Evolutionary conservation across 2,888 invertebrate genomes (phyloP), one percentile per base, ranked within the genome.

Genomic region (Neoaliturus tenellus): DNA sequence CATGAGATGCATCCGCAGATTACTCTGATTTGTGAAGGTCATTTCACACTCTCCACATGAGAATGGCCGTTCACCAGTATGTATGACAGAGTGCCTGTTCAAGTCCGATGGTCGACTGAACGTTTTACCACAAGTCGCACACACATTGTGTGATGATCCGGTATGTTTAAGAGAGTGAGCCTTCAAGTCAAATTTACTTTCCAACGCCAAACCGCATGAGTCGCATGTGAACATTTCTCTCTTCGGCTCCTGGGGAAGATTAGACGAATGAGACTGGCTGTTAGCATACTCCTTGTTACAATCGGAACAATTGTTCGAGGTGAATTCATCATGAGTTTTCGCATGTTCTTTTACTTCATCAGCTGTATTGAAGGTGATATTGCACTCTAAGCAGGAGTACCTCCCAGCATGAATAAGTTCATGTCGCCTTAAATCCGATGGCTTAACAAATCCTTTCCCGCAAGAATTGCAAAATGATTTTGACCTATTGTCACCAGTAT

Each of bases 21-120:
- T 86, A 80, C 87, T 87, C 5, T 86, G 86, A 80, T 87, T 87
- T 8, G 84, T 85, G 44, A 87, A 87, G 71, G 85, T 86, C 80
- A 85, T 85, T 20, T 85, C 84, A 80, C 87, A 87, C 14, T 85
- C 78, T 28, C 81, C 81, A 81, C 87, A 87, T 0, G 85, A 82
- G 51, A 83, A 84, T 23, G 87, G 86, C 28, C 86, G 62, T 71
- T 87, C 86, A 23, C 86, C 86, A 12, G 87, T 86, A 33, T 87
- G 87, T 23, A 86, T 86, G 14, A 85, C 85, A 31, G 84, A 82
- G 75, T 87, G 87, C 2, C 86, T 85, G 48, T 81, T 86, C 75
- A 87, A 69, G 80, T 86, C 87, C 14, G 87, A 87, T 0, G 85
- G 86, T 81, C 86, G 86, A 23, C 84, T 81, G 67, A 87, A 87